phyloP scores from a whole-genome alignment of 2,888 invertebrate genomes.

The Drosophila ochracea region DNA sequence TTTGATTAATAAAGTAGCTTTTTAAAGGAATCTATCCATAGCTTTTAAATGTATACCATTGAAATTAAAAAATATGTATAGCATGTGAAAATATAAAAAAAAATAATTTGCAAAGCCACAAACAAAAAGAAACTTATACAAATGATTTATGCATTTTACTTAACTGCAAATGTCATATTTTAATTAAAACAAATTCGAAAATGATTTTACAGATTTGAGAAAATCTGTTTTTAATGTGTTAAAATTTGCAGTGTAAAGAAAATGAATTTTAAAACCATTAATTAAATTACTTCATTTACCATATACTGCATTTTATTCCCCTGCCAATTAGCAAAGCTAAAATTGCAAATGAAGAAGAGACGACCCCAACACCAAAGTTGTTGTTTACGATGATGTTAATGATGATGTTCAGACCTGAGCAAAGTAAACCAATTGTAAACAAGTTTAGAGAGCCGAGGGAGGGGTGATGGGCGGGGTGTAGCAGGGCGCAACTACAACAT shows the following conservation, averaged over 20 bases:
- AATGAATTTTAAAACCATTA: not conserved
- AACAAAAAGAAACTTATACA: not conserved
- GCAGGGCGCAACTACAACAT: conserved; percentile 44
- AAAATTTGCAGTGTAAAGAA: not conserved
- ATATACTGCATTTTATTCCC: not conserved
- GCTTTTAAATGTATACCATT: not conserved
- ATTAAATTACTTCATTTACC: not conserved
- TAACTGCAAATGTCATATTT: not conserved
- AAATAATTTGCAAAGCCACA: not conserved
- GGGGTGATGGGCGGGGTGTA: conserved; percentile 43
- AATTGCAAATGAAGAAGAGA: conserved; percentile 20
- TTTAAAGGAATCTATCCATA: not conserved
- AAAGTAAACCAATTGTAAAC: conserved; percentile 69
- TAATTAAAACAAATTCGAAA: not conserved
- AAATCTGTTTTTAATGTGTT: not conserved
- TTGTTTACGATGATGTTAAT: conserved; percentile 13
- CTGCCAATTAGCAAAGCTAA: not conserved
- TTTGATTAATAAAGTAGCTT: not conserved
- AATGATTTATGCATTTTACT: not conserved
- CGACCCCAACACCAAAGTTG: conserved; percentile 4
- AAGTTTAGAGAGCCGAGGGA: conserved; percentile 54
- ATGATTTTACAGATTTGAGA: not conserved
- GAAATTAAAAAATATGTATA: not conserved
- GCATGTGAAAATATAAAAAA: not conserved
- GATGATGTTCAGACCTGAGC: conserved; percentile 38